phyloP scores from a whole-genome alignment of 1,140 invertebrate species.

The Dermatophagoides farinae region DNA sequence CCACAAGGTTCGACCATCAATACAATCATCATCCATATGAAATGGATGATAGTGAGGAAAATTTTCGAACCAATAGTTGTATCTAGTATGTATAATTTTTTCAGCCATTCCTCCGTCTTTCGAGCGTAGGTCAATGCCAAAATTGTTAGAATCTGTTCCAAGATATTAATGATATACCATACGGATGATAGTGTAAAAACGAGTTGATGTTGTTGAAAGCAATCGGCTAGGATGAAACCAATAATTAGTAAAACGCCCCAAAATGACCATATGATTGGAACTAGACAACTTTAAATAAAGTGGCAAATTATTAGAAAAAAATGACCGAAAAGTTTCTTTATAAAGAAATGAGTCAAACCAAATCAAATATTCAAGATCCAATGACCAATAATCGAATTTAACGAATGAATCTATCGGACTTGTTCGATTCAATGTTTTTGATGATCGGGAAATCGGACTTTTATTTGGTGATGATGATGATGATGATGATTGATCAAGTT shows the following conservation, averaged over 20 bases:
- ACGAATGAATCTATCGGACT: neutral
- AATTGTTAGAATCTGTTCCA: neutral
- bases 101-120: neutral
- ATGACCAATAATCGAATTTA: neutral
- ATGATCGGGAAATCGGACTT: too few relatives aligned
- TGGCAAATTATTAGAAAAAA: neutral
- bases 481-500: too few relatives aligned
- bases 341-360: neutral
- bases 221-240: neutral
- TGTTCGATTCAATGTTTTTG: too few relatives aligned
- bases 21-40: neutral
- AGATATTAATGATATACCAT: neutral
- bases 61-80: neutral
- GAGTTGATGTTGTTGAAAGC: neutral
- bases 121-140: neutral
- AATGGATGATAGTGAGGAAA: neutral
- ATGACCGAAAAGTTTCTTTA: too few relatives aligned
- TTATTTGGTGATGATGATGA: too few relatives aligned
- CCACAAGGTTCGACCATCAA: neutral
- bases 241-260: neutral
- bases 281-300: neutral
- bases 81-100: neutral
- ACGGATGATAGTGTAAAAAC: neutral
- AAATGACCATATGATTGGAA: neutral
- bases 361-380: neutral